Percentiles rank a stretch among this genome's conserved stretches.
These are phyloP conservation scores for Yasuhikotakia modesta DNA, from an alignment of 2,797 vertebrate species.

Conservation along the genomic window DNA sequence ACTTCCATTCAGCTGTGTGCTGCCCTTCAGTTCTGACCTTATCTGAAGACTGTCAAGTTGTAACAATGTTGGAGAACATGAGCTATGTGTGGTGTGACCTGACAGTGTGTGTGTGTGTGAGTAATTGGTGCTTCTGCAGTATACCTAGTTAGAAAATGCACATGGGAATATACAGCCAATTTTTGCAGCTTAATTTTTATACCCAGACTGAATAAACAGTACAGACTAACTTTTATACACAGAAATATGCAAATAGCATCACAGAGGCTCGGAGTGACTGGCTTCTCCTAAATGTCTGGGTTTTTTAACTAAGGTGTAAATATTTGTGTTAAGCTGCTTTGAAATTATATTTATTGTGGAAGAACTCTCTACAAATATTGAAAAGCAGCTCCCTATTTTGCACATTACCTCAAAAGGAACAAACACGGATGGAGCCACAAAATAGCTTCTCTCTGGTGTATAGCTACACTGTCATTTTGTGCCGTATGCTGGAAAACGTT, in stretches of 20 bases:
- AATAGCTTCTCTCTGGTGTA: neutral
- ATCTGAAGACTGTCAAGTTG: slow-evolving; percentile 57
- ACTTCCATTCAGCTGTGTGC: slow-evolving; percentile 44
- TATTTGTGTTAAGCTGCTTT: no score
- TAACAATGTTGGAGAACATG: slow-evolving; percentile 42
- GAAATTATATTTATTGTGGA: no score
- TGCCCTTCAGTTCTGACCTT: slow-evolving; percentile 50
- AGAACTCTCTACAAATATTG: no score
- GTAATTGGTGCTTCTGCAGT: neutral
- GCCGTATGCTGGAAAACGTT: neutral
- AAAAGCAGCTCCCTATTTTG: neutral
- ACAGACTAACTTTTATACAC: no score
- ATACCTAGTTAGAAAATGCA: neutral
- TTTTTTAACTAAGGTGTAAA: no score
- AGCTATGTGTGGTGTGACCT: slow-evolving; percentile 42
- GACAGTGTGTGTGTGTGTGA: slow-evolving; percentile 7
- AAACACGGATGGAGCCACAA: neutral
- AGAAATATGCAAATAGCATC: no score
- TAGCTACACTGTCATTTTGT: neutral
- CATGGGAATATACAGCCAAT: neutral
- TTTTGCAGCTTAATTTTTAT: slow-evolving; percentile 24
- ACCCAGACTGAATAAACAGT: neutral
- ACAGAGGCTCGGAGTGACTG: no score
- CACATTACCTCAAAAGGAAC: neutral
- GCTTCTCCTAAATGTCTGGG: no score